These are phyloP conservation scores for Gortyna flavago DNA, from an alignment of 2,888 invertebrate species.

Conservation along the genomic window DNA sequence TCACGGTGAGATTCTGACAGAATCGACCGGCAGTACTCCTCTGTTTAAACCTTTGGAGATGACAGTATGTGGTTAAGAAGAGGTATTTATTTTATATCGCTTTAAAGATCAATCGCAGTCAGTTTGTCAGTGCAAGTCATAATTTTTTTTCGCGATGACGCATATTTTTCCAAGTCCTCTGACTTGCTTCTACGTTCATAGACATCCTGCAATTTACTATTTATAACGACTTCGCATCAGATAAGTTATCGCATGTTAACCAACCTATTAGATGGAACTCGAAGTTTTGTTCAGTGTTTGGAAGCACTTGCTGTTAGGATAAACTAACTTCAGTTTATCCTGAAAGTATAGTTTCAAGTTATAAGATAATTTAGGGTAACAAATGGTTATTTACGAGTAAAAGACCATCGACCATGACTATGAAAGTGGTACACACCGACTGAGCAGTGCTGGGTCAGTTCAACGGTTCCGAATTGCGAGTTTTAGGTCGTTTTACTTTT, in stretches of 20 bases:
- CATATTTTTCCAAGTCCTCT: neutral
- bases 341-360: conserved; percentile 4
- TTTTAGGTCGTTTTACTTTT: too few relatives aligned
- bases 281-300: neutral
- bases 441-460: too few relatives aligned
- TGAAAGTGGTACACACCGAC: neutral
- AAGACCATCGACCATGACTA: neutral
- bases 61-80: too few relatives aligned
- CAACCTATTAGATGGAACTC: neutral
- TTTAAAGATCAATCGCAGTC: neutral
- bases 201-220: neutral
- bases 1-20: too few relatives aligned
- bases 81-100: too few relatives aligned
- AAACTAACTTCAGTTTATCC: conserved; percentile 4
- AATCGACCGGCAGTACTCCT: too few relatives aligned
- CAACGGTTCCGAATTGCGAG: too few relatives aligned
- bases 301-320: neutral
- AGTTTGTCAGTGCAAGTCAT: too few relatives aligned
- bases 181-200: neutral
- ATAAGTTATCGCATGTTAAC: neutral
- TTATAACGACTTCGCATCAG: neutral
- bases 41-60: too few relatives aligned
- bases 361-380: neutral
- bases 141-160: neutral
- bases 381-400: conserved; percentile 1